These are phyloP conservation scores for Struthio camelus DNA, from an alignment of 2,113 vertebrate species.

Conservation along the genomic window DNA sequence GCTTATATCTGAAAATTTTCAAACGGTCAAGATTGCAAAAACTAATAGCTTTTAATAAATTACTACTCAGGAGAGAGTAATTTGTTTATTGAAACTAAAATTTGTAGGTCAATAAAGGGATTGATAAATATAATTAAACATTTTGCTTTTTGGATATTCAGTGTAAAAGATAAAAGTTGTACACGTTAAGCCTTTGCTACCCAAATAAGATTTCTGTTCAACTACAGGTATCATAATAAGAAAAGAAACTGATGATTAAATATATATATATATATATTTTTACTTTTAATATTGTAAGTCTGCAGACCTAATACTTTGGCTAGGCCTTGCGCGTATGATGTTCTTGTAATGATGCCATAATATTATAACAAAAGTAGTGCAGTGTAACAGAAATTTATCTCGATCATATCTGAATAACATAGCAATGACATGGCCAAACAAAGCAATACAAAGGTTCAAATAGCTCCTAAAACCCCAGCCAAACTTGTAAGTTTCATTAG, in stretches of 20 bases:
- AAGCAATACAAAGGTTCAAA: not conserved
- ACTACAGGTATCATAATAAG: not conserved
- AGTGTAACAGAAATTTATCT: not conserved
- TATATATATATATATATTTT: not conserved
- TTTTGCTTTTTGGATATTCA: not conserved
- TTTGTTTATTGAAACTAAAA: not conserved
- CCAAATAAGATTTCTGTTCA: not conserved
- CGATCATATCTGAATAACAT: not conserved
- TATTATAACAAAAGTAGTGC: not conserved
- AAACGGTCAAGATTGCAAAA: not conserved
- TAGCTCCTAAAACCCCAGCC: no score
- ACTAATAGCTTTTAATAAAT: not conserved
- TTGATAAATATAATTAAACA: not conserved
- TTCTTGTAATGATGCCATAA: accelerated
- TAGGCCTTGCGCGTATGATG: not conserved
- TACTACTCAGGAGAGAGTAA: conserved; percentile 5
- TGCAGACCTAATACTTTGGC: not conserved
- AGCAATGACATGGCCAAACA: not conserved
- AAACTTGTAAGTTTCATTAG: not conserved
- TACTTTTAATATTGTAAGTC: not conserved
- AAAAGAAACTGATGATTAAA: not conserved
- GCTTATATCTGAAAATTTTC: conserved; percentile 25
- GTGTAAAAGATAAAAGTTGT: not conserved
- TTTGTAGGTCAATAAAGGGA: not conserved
- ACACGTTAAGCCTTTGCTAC: not conserved